phyloP scores from a whole-genome alignment of 1,140 invertebrate genomes.

The Meloidogyne floridensis region DNA sequence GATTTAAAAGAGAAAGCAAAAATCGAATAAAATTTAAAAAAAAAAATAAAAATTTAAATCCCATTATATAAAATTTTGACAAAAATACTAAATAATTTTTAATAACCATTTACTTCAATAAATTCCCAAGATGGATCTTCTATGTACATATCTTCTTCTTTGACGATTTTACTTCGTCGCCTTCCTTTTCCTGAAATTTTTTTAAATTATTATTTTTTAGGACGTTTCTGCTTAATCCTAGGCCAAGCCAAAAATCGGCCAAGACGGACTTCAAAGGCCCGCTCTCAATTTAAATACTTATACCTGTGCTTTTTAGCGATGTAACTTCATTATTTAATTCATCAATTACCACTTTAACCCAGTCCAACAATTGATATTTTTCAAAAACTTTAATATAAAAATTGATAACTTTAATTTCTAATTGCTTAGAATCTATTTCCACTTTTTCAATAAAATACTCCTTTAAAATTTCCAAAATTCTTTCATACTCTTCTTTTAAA shows the following conservation, averaged over 20 bases:
- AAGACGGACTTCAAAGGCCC: too few species aligned
- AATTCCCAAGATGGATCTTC: not conserved
- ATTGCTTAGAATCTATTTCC: not conserved
- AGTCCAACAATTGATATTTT: not conserved
- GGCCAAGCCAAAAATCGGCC: too few species aligned
- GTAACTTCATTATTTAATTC: not conserved
- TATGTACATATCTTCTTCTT: not conserved
- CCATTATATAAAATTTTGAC: too few species aligned
- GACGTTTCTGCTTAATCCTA: too few species aligned
- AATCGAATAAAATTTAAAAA: too few species aligned
- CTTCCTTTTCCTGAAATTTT: not conserved
- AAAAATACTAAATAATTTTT: not conserved
- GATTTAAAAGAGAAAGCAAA: too few species aligned
- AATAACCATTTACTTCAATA: slow-evolving; percentile 4
- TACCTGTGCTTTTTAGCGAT: not conserved
- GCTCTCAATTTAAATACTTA: not conserved
- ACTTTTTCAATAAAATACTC: not conserved
- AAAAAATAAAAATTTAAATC: too few species aligned
- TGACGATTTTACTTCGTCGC: not conserved
- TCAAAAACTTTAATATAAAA: not conserved
- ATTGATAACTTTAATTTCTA: not conserved
- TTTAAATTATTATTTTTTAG: not conserved
- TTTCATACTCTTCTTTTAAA: slow-evolving; percentile 1
- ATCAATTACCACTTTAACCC: not conserved
- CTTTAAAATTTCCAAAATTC: slow-evolving; percentile 2